These are phyloP conservation scores for Capitulum mitella DNA, from an alignment of 2,888 invertebrate species.

Conservation along the genomic window DNA sequence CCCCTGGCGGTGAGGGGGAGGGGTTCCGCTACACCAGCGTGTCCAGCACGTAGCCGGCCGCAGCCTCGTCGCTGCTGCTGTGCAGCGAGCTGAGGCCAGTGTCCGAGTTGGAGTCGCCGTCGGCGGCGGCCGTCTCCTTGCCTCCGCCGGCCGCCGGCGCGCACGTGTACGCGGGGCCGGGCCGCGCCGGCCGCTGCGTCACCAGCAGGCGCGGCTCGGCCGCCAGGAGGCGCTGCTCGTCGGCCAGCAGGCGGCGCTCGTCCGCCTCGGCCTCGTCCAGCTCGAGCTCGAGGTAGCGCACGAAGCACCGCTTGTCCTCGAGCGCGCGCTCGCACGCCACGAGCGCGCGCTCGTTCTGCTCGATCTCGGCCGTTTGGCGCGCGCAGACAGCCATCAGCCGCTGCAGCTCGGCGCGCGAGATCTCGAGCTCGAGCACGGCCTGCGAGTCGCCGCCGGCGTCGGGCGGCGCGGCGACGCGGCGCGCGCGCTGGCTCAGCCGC, in stretches of 20 bases:
- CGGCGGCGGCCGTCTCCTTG: constrained; percentile 38
- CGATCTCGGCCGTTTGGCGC: constrained; percentile 6
- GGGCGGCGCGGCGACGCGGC: not conserved
- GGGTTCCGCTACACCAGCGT: constrained; percentile 41
- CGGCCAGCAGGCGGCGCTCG: not conserved
- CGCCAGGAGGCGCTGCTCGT: not conserved
- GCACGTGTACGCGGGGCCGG: not conserved
- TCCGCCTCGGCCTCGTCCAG: not conserved
- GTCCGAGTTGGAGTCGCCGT: constrained; percentile 48
- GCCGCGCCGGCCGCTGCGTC: not conserved
- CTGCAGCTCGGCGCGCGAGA: constrained; percentile 23
- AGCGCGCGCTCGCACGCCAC: not conserved
- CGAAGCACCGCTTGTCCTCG: not conserved
- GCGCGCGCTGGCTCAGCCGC: not conserved
- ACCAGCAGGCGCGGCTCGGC: not conserved
- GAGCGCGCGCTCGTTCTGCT: constrained; percentile 15
- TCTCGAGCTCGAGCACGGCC: constrained; percentile 8
- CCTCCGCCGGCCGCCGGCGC: constrained; percentile 4
- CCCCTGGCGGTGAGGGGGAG: too few species aligned
- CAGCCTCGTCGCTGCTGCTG: constrained; percentile 45
- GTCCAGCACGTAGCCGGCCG: constrained; percentile 40
- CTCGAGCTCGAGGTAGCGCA: constrained; percentile 2
- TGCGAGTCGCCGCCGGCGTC: not conserved
- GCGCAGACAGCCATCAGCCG: not conserved
- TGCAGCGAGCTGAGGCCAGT: constrained; percentile 49